Evolutionary conservation across 2,888 invertebrate species (phyloP).

Genomic region (Chaetogeoica ovagalla): DNA sequence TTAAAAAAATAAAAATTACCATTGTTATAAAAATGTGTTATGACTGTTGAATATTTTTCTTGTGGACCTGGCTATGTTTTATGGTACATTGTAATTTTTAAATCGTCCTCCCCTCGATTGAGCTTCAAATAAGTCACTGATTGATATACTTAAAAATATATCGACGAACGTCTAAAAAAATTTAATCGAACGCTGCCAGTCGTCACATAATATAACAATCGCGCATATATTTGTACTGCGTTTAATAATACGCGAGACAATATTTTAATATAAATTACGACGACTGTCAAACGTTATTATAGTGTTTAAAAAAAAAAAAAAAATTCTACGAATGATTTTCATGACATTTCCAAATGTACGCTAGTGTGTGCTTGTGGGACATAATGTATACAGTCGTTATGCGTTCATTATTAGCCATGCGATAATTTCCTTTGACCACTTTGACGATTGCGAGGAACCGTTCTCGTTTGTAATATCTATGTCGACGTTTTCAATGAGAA

Average conservation of each 20-base stretch:
- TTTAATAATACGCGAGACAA: not conserved
- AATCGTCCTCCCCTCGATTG: too few species aligned
- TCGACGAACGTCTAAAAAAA: too few species aligned
- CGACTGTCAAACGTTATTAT: not conserved
- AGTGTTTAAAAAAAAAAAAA: not conserved
- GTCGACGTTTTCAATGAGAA: not conserved
- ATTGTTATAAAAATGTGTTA: too few species aligned
- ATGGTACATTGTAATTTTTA: too few species aligned
- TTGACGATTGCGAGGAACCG: not conserved
- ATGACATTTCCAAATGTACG: not conserved
- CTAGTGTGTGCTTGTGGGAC: too few species aligned
- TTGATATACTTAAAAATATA: too few species aligned
- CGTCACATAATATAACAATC: too few species aligned
- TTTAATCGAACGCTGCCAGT: too few species aligned
- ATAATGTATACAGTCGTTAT: not conserved
- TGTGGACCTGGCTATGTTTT: too few species aligned
- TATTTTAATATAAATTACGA: not conserved
- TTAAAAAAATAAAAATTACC: too few species aligned
- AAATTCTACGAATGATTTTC: constrained; percentile 13
- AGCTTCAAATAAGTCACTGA: too few species aligned
- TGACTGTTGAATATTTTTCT: too few species aligned
- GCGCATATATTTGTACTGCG: not conserved
- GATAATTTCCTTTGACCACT: not conserved
- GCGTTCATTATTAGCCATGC: not conserved
- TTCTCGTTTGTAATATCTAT: constrained; percentile 6